Base-by-base conservation (phyloP, 2,797 vertebrate genomes). In the Muscicapa comitata region DNA sequence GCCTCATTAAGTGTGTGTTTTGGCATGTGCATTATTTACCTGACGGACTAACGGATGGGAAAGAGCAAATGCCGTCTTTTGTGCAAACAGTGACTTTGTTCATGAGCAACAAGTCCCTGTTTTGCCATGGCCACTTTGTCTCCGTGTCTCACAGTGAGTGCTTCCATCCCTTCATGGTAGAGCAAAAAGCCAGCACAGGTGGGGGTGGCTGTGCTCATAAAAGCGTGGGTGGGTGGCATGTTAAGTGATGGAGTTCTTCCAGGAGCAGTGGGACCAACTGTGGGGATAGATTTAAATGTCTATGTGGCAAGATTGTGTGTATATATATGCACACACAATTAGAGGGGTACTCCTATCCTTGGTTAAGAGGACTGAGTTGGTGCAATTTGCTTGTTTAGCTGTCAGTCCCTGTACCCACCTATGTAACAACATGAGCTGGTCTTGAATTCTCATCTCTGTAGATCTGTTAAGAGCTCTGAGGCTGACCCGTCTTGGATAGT, bases 1-100 rank as follows among this genome's bases (percentile, higher is more conserved):
- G 97, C 96, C 97, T 98, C 97, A 98, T 98, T 98, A 98, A 98
- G 96, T 98, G 97, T 98, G 96, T 98, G 94, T 98, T 98, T 98
- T 98, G 98, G 97, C 98, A 97, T 93, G 87, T 97, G 96, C 92
- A 72, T 98, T 98, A 97, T 98, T 98, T 98, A 98, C 97, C 96
- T 98, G 98, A 90, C 24, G 35, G 97, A 96, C 97, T 98, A 97
- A 97, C 42, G 92, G 96, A 94, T 98, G 96, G 97, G 96, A 94
- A 96, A 96, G 95, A 98, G 94, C 96, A 97, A 94, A 97, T 63
- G 97, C 96, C 96, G 94, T 90, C 96, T 96, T 94, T 97, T 97
- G 94, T 97, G 96, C 96, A 98, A 98, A 98, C 94, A 98, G 79
- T 23, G 6, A 51, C 79, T 81, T 83, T 88, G 91, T 94, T 95